Base-by-base conservation (phyloP, 2,113 vertebrate genomes). In the Corvus hawaiiensis region DNA sequence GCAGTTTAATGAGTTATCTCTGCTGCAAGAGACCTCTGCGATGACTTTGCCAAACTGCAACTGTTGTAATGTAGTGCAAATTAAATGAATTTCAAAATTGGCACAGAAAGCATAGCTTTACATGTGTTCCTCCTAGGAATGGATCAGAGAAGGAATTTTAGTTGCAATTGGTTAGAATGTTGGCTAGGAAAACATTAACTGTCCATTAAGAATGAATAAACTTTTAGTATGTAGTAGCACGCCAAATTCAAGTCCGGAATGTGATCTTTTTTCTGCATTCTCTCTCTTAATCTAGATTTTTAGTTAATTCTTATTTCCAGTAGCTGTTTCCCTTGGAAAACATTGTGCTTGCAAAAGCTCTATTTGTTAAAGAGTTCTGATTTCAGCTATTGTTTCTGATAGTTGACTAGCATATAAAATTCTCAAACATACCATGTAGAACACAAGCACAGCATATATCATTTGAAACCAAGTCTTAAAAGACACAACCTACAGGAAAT, bases 311-410 rank as follows among this genome's bases (percentile, higher is more conserved):
- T 69, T 80, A 48, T 91, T 95, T 86, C 75, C 85, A 86, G 83
- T 93, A 95, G 92, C 73, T 79, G 32, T 90, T 93, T 96, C 52
- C 43, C 24, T 94, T 92, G 56, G 75, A 96, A 95, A 86, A 68
- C 32, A n/a, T 13, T 22, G 10, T 80, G 59, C 55, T 95, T 96
- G 59, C 68, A 88, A 94, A 90, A 48, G 8, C 28, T 76, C 5
- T 62, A 3, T 87, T 83, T 87, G 33, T 63, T 55, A 76, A 91
- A 84, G 55, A 94, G 44, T 27, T 91, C 75, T 80, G 51, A 90
- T 89, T 93, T 95, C 48, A 84, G 41, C 39, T 90, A 37, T 86
- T 95, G 74, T 84, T 95, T 93, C 73, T 87, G 80, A 81, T 94
- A 87, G 72, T 30, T 27, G 32, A 58, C 71, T 56, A 33, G 55